These are phyloP conservation scores for Chrysocyon brachyurus DNA, from an alignment of 2,797 vertebrate species.

Conservation along the genomic window DNA sequence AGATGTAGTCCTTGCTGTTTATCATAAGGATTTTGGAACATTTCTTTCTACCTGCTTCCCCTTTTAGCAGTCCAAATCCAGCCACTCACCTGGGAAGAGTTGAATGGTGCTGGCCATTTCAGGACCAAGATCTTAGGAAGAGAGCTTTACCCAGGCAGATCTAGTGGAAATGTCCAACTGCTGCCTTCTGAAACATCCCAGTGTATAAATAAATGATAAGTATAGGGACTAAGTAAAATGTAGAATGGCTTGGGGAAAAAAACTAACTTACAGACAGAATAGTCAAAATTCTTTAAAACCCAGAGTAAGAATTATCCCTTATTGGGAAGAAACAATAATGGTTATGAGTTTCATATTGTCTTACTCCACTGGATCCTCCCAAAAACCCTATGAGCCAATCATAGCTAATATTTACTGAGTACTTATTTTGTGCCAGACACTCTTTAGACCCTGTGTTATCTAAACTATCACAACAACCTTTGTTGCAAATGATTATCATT, in stretches of 20 bases:
- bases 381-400: not conserved
- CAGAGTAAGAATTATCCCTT: conserved; percentile 10
- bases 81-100: conserved; percentile 17
- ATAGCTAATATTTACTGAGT: not conserved
- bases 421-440: not conserved
- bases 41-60: conserved; percentile 13
- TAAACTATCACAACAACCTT: conserved; percentile 30
- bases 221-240: not conserved
- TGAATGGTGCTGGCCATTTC: not conserved
- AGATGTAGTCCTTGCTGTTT: not conserved
- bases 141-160: not conserved
- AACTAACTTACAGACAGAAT: not conserved
- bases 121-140: not conserved
- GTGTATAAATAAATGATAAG: conserved; percentile 18
- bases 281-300: conserved; percentile 67
- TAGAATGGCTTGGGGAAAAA: conserved; percentile 13
- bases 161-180: not conserved
- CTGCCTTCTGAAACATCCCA: conserved; percentile 6
- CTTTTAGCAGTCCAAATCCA: not conserved
- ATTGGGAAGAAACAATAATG: not conserved
- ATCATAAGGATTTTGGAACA: conserved; percentile 54
- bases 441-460: not conserved
- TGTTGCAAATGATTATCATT: conserved; percentile 31
- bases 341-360: not conserved
- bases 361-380: not conserved